These are phyloP conservation scores for Craniophora ligustri DNA, from an alignment of 2,888 invertebrate genomes.

Conservation along the genomic window DNA sequence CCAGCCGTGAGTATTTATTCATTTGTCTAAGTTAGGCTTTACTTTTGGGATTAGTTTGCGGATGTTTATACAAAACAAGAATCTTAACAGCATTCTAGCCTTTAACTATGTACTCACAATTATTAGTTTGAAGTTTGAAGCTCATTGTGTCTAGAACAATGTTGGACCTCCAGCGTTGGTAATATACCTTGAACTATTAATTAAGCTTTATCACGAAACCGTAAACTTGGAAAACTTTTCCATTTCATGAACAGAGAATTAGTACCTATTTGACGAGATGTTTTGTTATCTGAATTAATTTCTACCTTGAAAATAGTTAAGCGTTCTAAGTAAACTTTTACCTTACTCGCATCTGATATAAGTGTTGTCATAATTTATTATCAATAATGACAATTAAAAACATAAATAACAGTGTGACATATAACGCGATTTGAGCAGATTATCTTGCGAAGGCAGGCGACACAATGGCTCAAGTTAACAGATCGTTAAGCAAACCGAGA, in stretches of 20 bases:
- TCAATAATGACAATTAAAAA: conserved; percentile 13
- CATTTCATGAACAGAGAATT: not conserved
- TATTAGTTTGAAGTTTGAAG: conserved; percentile 1
- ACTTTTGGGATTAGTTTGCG: not conserved
- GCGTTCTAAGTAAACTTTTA: conserved; percentile 11
- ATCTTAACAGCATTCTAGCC: not conserved
- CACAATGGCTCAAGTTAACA: conserved; percentile 77
- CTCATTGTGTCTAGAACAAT: conserved; percentile 7
- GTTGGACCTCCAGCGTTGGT: not conserved
- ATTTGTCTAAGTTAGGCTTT: not conserved
- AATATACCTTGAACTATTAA: not conserved
- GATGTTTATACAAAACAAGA: not conserved
- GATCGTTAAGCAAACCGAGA: conserved; percentile 75
- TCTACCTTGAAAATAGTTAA: conserved; percentile 34
- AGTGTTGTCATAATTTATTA: conserved; percentile 6
- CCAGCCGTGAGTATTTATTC: conserved; percentile 92
- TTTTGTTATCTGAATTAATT: conserved; percentile 11
- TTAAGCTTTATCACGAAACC: not conserved
- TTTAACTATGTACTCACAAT: conserved; percentile 3
- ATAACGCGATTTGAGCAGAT: conserved; percentile 45
- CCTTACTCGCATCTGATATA: conserved; percentile 10
- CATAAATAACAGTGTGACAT: conserved; percentile 17
- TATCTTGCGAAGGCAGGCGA: conserved; percentile 50
- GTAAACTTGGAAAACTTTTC: not conserved
- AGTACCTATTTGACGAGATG: not conserved